These are phyloP conservation scores for Hylia prasina DNA, from an alignment of 2,113 vertebrate species.

Conservation along the genomic window DNA sequence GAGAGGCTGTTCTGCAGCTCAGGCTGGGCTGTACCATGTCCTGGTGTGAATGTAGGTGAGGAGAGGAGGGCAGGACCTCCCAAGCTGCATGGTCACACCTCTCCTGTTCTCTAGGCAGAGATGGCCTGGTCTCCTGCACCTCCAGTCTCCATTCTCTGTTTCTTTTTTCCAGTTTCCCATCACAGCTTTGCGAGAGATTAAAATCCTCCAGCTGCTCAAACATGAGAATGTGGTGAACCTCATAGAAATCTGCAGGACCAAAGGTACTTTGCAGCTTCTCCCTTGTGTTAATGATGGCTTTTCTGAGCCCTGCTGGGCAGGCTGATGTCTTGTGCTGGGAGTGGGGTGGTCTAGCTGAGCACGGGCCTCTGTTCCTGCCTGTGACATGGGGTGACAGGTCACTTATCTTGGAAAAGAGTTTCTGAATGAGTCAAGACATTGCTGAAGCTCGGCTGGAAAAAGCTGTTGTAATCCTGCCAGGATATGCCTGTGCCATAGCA, in stretches of 20 bases:
- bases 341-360: not conserved
- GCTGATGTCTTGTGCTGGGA: not conserved
- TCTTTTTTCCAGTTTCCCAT: conserved; percentile 86
- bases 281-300: not conserved
- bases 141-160: not conserved
- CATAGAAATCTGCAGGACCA: conserved; percentile 98
- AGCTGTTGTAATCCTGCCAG: not conserved
- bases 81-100: not conserved
- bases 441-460: not conserved
- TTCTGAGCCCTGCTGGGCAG: not conserved
- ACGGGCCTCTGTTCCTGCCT: fast-evolving
- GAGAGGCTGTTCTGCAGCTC: not conserved
- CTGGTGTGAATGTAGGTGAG: not conserved
- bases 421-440: fast-evolving
- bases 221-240: conserved; percentile 98
- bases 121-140: not conserved
- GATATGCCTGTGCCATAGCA: not conserved
- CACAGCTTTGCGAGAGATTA: conserved; percentile 95
- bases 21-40: not conserved
- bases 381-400: not conserved
- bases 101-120: not conserved
- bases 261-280: conserved; percentile 74
- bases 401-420: not conserved
- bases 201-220: conserved; percentile 96
- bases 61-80: not conserved